Percentiles rank a stretch among this genome's conserved stretches.
These are phyloP conservation scores for Enteromius radiatus DNA, from an alignment of 2,797 vertebrate genomes.

Conservation along the genomic window DNA sequence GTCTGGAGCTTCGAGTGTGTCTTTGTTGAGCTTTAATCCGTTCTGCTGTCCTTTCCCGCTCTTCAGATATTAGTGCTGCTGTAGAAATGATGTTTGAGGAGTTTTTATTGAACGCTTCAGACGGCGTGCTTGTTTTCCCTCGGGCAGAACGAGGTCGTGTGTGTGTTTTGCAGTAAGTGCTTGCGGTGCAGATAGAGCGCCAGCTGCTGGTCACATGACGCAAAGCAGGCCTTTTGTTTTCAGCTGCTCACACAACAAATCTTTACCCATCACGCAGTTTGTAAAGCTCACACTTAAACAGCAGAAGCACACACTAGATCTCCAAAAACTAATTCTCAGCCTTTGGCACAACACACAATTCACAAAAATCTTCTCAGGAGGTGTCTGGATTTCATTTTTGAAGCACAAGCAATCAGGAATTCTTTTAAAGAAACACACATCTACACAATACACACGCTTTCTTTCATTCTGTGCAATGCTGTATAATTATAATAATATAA, in stretches of 20 bases:
- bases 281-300: background rate
- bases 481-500: too few relatives aligned
- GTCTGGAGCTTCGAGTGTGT: background rate
- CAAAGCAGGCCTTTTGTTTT: background rate
- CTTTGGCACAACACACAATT: too few relatives aligned
- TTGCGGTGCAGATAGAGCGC: slow-evolving; percentile 24
- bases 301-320: background rate
- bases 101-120: background rate
- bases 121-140: slow-evolving; percentile 3
- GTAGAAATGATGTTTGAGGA: background rate
- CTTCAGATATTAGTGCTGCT: background rate
- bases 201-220: slow-evolving; percentile 53
- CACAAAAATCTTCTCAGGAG: too few relatives aligned
- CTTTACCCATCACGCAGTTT: too few relatives aligned
- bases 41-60: background rate
- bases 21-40: background rate
- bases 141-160: background rate
- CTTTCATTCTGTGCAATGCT: too few relatives aligned
- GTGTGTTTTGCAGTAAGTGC: slow-evolving; percentile 3
- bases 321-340: too few relatives aligned
- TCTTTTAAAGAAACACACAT: too few relatives aligned
- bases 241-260: background rate
- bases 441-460: too few relatives aligned
- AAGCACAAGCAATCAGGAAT: too few relatives aligned
- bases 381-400: too few relatives aligned